phyloP scores from a whole-genome alignment of 2,113 vertebrate genomes.

The Alethe diademata region DNA sequence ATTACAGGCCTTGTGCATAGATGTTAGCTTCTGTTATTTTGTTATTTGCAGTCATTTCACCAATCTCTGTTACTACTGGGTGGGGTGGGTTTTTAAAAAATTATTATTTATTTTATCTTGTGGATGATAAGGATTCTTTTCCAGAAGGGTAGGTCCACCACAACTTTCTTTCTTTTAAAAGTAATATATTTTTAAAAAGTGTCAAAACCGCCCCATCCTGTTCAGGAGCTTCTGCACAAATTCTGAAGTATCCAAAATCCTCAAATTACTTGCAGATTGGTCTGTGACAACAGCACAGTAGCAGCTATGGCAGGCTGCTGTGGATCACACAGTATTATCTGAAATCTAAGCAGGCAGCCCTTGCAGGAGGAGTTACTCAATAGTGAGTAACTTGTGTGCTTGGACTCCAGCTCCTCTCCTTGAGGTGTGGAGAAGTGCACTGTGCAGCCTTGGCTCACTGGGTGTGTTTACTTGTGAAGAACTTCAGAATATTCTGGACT shows the following conservation, averaged over 20 bases:
- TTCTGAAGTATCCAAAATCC: not conserved
- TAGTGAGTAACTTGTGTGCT: not conserved
- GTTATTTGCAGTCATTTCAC: not conserved
- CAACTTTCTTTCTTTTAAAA: not conserved
- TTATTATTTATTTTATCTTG: not conserved
- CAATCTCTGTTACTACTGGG: not conserved
- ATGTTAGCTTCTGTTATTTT: not conserved
- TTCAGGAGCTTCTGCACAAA: not conserved
- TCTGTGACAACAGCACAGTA: not conserved
- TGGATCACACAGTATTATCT: not conserved
- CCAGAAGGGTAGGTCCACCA: not conserved
- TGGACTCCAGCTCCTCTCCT: not conserved
- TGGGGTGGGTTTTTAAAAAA: not conserved
- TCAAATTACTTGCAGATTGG: not conserved
- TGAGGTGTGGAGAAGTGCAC: not conserved
- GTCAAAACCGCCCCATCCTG: not conserved
- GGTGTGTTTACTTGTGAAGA: not conserved
- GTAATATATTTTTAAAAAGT: not conserved
- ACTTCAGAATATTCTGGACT: not conserved
- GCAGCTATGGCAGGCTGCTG: not conserved
- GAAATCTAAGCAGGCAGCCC: not conserved
- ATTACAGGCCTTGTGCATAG: not conserved
- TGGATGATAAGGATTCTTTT: not conserved
- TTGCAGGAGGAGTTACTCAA: not conserved
- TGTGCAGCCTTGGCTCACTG: not conserved